Evolutionary conservation across 2,888 invertebrate species (phyloP).

Genomic region (Mimas tiliae): DNA sequence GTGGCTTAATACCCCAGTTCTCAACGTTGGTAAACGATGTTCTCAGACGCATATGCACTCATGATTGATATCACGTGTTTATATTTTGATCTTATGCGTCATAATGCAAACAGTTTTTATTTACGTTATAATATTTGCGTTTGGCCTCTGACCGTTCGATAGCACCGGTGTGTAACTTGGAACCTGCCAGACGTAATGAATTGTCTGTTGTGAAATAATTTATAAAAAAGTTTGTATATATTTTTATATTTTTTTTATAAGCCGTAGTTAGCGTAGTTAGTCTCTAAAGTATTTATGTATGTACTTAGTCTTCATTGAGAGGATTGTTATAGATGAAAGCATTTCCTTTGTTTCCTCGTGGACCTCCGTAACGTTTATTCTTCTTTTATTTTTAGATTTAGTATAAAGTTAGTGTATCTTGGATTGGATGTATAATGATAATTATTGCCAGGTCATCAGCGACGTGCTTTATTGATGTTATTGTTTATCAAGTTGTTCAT

Average conservation of each 20-base stretch:
- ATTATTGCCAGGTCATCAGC: background rate
- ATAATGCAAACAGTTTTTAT: background rate
- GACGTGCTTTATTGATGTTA: background rate
- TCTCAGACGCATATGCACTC: background rate
- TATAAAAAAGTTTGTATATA: no score
- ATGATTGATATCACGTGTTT: background rate
- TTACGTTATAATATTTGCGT: background rate
- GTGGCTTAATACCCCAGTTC: background rate
- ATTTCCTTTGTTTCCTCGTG: no score
- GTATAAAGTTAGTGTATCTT: background rate
- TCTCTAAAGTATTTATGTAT: no score
- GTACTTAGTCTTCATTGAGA: no score
- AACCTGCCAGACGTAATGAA: constrained; percentile 1
- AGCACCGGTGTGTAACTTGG: background rate
- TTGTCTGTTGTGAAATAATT: background rate
- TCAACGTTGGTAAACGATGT: background rate
- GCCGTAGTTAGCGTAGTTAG: no score
- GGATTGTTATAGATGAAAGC: no score
- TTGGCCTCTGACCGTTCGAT: constrained; percentile 17
- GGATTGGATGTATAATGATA: background rate
- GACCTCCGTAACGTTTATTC: no score
- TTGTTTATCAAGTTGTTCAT: background rate
- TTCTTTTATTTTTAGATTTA: no score
- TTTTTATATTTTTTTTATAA: no score
- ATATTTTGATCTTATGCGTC: background rate